Conservation (phyloP, 2,888 invertebrate species). For the Labia minor region DNA sequence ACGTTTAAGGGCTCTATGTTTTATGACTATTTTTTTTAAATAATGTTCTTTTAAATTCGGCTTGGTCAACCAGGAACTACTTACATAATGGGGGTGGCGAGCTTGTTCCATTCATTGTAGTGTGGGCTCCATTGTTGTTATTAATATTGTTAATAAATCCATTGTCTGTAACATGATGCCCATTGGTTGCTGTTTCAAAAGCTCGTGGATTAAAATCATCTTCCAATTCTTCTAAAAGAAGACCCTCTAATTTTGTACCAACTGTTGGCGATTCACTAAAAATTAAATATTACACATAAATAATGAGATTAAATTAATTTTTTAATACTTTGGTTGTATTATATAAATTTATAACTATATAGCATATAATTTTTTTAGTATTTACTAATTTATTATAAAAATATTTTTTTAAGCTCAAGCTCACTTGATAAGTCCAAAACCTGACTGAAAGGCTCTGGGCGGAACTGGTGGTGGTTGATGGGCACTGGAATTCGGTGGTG, state of each 20-base stretch:
- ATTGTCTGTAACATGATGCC: neutral
- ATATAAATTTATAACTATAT: no score
- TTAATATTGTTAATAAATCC: neutral
- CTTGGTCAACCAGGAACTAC: slow-evolving; percentile 33
- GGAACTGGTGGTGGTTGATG: slow-evolving; percentile 39
- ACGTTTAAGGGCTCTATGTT: no score
- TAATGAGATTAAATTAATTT: neutral
- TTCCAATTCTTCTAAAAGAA: slow-evolving; percentile 69
- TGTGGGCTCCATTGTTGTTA: slow-evolving; percentile 31
- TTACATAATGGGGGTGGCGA: slow-evolving; percentile 58
- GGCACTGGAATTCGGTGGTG: slow-evolving; percentile 21
- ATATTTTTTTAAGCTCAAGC: no score
- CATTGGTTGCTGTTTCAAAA: slow-evolving; percentile 48
- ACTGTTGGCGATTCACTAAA: slow-evolving; percentile 46
- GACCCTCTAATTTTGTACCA: slow-evolving; percentile 65
- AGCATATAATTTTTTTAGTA: no score
- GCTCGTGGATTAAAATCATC: slow-evolving; percentile 85
- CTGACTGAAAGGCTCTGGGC: slow-evolving; percentile 38
- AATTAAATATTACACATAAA: neutral
- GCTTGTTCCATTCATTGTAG: slow-evolving; percentile 34
- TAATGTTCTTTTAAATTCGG: no score
- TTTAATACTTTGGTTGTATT: no score
- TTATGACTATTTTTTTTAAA: no score
- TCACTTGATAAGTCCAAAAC: neutral
- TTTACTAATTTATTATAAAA: no score